Conservation (phyloP, 2,888 invertebrate species). For the Meteorus colon region DNA sequence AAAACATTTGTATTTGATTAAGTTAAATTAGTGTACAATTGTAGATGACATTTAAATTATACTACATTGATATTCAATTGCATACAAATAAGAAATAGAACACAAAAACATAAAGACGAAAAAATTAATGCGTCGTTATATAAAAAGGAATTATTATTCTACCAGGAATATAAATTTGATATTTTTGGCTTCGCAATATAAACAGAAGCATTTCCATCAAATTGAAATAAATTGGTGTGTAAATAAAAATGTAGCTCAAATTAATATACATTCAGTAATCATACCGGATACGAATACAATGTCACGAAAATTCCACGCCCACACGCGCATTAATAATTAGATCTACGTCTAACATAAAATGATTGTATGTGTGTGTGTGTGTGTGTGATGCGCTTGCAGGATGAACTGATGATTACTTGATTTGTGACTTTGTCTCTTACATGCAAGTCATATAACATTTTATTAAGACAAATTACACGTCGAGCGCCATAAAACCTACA, state of each 20-base stretch:
- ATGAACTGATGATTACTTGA: conserved; percentile 59
- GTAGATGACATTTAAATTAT: not conserved
- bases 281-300: conserved; percentile 1
- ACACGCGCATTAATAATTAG: conserved; percentile 56
- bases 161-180: too few relatives aligned
- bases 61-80: not conserved
- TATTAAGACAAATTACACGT: conserved; percentile 34
- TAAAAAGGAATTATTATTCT: too few relatives aligned
- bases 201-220: not conserved
- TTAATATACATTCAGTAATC: not conserved
- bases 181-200: too few relatives aligned
- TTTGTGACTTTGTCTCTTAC: conserved; percentile 53
- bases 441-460: conserved; percentile 23
- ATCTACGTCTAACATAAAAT: conserved; percentile 51
- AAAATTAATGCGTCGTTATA: too few relatives aligned
- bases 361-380: not conserved
- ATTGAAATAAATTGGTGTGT: not conserved
- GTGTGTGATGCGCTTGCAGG: conserved; percentile 34
- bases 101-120: too few relatives aligned
- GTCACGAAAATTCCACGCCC: conserved; percentile 48
- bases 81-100: not conserved
- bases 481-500: not conserved
- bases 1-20: not conserved
- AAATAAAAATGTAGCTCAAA: not conserved
- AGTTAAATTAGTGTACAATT: not conserved